Evolutionary conservation across 1,140 invertebrate species (phyloP), one percentile per base, ranked within the genome.

Genomic region (Pristionchus pacificus): DNA sequence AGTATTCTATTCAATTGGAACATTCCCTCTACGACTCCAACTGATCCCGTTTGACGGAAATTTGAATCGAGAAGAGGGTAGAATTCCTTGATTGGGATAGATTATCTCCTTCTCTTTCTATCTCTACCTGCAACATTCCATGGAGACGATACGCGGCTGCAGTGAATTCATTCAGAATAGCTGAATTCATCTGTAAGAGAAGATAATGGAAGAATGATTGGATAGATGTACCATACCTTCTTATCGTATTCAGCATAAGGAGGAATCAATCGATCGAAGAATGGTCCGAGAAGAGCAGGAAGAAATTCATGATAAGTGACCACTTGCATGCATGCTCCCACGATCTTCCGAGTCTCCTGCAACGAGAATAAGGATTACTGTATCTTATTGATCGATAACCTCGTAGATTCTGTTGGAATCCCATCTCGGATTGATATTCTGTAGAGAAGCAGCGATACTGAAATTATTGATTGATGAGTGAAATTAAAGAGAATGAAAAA

Each of bases 301-400:
- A 95, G 79, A 89, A 91, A 97, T 80, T 93, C 91, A 27, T 84
- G 85, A 81, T 91, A 94, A 0, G 91, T 91, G 49, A 95, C 91
- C 77, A 27, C 27, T 77, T 95, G 92, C 77, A 95, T 88, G 78
- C 91, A 88, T 32, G 92, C 92, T 2, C 91, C 88, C 1, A 94
- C 90, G 27, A 94, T 89, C 68, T 90, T 88, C 72, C 92, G 88
- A 0, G 91, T 87, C 80, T 93, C 91, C 79, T 77, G 76, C 6
- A n/a, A n/a, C n/a, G n/a, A n/a, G 19, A 49, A 19, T 49, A 49
- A 49, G 19, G 38, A 19, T 10, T 10, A 49, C 19, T 49, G 38
- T 10, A 49, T 10, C 6, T 10, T 6, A 10, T 49, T 49, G 38
- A 49, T 10, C 19, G 38, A 49, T 49, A 49, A 49, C 38, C 38